phyloP scores from a whole-genome alignment of 1,140 invertebrate species.

The Acromyrmex echinatior region DNA sequence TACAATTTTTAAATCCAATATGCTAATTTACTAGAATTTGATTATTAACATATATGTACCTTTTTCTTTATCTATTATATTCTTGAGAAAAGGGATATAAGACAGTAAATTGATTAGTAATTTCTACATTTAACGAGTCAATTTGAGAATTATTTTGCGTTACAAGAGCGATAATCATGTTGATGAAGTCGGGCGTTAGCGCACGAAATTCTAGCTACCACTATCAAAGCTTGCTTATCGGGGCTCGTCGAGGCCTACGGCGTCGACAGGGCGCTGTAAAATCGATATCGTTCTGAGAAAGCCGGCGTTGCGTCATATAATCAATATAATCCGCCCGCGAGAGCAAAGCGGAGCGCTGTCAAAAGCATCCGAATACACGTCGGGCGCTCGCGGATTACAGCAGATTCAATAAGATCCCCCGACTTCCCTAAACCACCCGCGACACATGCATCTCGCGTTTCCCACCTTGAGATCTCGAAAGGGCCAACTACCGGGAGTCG shows the following conservation, averaged over 20 bases:
- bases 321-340: conserved; percentile 41
- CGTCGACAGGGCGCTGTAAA: background rate
- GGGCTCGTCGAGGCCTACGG: background rate
- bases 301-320: conserved; percentile 48
- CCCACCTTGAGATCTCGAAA: conserved; percentile 25
- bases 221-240: conserved; percentile 27
- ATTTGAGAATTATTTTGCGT: background rate
- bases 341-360: conserved; percentile 38
- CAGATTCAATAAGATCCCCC: conserved; percentile 59
- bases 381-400: conserved; percentile 37
- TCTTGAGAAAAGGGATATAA: too few relatives aligned
- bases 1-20: too few relatives aligned
- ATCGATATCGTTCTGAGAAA: conserved; percentile 65
- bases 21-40: too few relatives aligned
- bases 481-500: conserved; percentile 40
- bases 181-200: background rate
- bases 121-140: background rate
- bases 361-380: conserved; percentile 56
- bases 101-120: too few relatives aligned
- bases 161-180: background rate
- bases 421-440: conserved; percentile 13
- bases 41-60: too few relatives aligned
- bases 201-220: background rate
- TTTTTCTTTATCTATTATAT: too few relatives aligned
- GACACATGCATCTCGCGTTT: conserved; percentile 55